These are phyloP conservation scores for Heliocidaris erythrogramma DNA, from an alignment of 35 echinoderm and acorn worm species.

Conservation along the genomic window DNA sequence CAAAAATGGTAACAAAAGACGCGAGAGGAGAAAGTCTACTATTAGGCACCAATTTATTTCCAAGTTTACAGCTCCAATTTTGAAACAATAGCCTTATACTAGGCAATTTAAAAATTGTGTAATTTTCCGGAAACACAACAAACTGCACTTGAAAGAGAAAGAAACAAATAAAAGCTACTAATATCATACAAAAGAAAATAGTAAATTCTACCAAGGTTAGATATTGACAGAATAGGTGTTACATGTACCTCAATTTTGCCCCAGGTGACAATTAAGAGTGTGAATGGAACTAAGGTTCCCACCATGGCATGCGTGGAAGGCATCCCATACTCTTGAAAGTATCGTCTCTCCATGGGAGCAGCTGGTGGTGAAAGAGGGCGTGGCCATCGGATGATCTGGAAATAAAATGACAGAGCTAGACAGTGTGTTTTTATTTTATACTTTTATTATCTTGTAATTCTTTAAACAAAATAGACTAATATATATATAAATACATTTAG, in stretches of 20 bases:
- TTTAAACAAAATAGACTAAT: not conserved
- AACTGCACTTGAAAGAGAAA: too few species aligned
- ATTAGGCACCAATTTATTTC: too few species aligned
- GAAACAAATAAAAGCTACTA: too few species aligned
- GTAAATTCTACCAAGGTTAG: not conserved
- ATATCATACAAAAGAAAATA: too few species aligned
- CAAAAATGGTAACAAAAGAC: too few species aligned
- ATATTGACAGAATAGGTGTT: not conserved
- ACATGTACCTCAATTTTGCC: constrained; percentile 74
- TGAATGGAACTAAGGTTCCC: constrained; percentile 88
- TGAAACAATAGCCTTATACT: too few species aligned
- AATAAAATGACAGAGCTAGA: too few species aligned
- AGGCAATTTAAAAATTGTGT: too few species aligned
- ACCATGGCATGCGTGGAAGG: constrained; percentile 98
- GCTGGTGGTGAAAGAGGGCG: constrained; percentile 83
- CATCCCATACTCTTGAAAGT: constrained; percentile 96
- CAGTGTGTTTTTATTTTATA: not conserved
- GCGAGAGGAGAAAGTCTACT: too few species aligned
- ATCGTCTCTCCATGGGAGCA: constrained; percentile 80
- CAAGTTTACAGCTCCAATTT: too few species aligned
- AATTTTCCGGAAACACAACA: too few species aligned
- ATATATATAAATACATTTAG: not conserved
- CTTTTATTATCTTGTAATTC: not conserved
- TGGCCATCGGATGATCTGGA: constrained; percentile 84
- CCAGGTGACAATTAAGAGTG: constrained; percentile 71